Evolutionary conservation across 2,888 invertebrate species (phyloP).

Genomic region (Phortica magna): DNA sequence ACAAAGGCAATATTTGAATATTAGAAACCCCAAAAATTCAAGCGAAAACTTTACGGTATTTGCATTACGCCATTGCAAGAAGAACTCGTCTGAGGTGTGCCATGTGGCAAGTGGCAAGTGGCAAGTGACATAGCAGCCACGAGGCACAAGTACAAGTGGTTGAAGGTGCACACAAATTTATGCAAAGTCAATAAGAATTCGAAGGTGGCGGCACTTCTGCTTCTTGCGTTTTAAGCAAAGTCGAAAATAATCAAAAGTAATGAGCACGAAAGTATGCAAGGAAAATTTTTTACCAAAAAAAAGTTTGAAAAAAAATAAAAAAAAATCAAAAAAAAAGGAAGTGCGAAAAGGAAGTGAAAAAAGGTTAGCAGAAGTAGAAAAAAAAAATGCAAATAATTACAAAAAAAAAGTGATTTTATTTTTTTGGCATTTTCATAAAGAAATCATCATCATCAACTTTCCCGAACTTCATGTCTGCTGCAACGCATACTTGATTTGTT

Average conservation of each 20-base stretch:
- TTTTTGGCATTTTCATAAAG: too few species aligned
- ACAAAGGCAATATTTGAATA: slow-evolving; percentile 25
- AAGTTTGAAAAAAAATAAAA: background rate
- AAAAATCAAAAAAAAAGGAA: background rate
- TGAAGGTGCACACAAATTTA: slow-evolving; percentile 54
- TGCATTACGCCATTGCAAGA: slow-evolving; percentile 24
- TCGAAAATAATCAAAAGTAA: slow-evolving; percentile 32
- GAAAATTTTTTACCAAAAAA: background rate
- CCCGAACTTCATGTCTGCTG: too few species aligned
- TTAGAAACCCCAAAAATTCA: slow-evolving; percentile 60
- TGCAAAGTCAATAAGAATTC: slow-evolving; percentile 66
- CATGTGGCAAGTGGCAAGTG: background rate
- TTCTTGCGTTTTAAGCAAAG: slow-evolving; percentile 3
- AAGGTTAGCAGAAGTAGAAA: too few species aligned
- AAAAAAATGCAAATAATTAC: too few species aligned
- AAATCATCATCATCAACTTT: too few species aligned
- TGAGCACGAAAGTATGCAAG: slow-evolving; percentile 27
- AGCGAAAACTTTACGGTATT: slow-evolving; percentile 39
- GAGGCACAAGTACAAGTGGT: too few species aligned
- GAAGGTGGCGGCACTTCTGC: background rate
- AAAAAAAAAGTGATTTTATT: too few species aligned
- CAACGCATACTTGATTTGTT: too few species aligned
- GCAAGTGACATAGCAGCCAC: background rate
- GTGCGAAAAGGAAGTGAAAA: background rate
- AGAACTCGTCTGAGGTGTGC: background rate